These are phyloP conservation scores for Oscheius sp. DNA, from an alignment of 2,888 invertebrate genomes.

Conservation along the genomic window DNA sequence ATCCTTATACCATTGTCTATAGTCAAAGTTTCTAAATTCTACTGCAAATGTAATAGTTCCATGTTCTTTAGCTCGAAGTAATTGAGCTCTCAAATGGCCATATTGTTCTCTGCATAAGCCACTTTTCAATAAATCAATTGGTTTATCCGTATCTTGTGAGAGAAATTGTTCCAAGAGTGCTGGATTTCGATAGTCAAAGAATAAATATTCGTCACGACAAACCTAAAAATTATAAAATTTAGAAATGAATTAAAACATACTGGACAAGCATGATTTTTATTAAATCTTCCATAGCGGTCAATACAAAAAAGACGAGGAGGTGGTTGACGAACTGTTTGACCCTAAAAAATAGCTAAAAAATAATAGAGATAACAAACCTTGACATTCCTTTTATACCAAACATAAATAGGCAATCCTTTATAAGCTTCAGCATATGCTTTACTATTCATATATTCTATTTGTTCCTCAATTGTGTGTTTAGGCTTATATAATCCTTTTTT, in stretches of 20 bases:
- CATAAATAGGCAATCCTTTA: slow-evolving; percentile 67
- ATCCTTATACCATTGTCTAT: slow-evolving; percentile 63
- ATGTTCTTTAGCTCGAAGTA: slow-evolving; percentile 70
- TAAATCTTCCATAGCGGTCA: slow-evolving; percentile 68
- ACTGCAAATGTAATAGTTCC: slow-evolving; percentile 68
- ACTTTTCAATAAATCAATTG: slow-evolving; percentile 65
- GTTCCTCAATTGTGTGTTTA: slow-evolving; percentile 66
- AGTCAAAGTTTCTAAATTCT: slow-evolving; percentile 69
- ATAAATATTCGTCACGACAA: slow-evolving; percentile 71
- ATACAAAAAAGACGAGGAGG: slow-evolving; percentile 71
- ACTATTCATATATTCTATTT: slow-evolving; percentile 70
- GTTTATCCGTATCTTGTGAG: slow-evolving; percentile 66
- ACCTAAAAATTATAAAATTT: slow-evolving; percentile 33
- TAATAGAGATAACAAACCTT: slow-evolving; percentile 42
- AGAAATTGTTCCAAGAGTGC: slow-evolving; percentile 62
- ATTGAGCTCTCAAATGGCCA: slow-evolving; percentile 62
- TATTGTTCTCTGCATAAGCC: slow-evolving; percentile 71
- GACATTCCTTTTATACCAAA: slow-evolving; percentile 69
- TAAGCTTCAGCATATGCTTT: slow-evolving; percentile 69
- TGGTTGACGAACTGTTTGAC: slow-evolving; percentile 67
- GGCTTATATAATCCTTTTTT: slow-evolving; percentile 71
- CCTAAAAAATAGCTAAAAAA: slow-evolving; percentile 37
- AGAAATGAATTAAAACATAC: slow-evolving; percentile 40
- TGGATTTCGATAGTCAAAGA: slow-evolving; percentile 72
- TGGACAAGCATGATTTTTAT: slow-evolving; percentile 71